Evolutionary conservation across 2,797 vertebrate species (phyloP), one percentile per base, ranked within the genome.

Genomic region (Diceros bicornis): DNA sequence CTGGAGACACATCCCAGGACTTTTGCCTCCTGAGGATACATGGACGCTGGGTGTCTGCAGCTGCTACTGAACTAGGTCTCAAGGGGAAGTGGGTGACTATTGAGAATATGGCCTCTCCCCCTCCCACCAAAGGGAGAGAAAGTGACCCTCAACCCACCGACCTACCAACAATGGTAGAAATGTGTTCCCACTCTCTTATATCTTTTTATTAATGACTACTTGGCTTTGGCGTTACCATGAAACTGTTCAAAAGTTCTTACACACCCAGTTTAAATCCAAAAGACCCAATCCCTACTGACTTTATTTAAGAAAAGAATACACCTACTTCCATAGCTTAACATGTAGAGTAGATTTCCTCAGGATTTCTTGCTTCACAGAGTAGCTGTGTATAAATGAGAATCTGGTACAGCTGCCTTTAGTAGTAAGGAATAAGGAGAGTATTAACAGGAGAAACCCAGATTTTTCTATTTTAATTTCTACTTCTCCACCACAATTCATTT

Each of bases 241-340:
- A 90, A 97, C 94, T 97, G 44, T 96, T 84, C 87, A 77, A 92
- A 97, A 91, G 79, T 87, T 95, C 92, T 97, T 97, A 92, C 93
- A 98, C 96, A 95, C 96, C 96, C 97, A 97, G 77, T 89, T 97
- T 96, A 96, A 95, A 97, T 97, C 82, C 96, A 97, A 98, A 97
- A 95, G 97, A 97, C 97, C 97, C 97, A 97, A 97, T 97, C 96
- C 96, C 97, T 98, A 96, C 97, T 98, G 97, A 98, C 98, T 98
- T 90, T 97, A 96, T 96, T 97, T 94, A 98, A 97, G 97, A 98
- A 98, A 98, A 98, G 96, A 98, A 98, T 97, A 98, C 97, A 97
- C 98, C 97, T 97, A 97, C 97, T 98, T 98, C 97, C 97, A 98
- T 97, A 97, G 97, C 97, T 98, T 98, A 98, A 97, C 97, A 97